A percentile compares a stretch with the other conserved stretches of the same genome.
These are phyloP conservation scores for Pterocles burchelli DNA, from an alignment of 2,113 vertebrate genomes.

Conservation along the genomic window DNA sequence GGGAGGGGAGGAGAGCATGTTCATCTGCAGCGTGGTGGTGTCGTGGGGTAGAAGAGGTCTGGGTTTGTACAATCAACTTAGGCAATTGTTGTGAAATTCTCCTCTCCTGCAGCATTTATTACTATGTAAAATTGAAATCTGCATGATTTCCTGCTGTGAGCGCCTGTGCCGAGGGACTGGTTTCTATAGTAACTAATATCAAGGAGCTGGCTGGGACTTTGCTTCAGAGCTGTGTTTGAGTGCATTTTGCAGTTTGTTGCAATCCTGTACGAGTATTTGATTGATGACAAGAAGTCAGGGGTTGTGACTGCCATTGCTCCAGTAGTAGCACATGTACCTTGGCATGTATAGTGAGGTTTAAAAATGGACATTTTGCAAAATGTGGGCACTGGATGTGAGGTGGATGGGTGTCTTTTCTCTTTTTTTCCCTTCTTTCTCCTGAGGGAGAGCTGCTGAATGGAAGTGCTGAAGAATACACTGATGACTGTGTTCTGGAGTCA, in stretches of 20 bases:
- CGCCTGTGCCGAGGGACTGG: constrained; percentile 49
- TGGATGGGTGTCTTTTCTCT: too few relatives aligned
- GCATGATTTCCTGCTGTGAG: constrained; percentile 70
- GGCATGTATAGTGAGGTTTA: fast-evolving
- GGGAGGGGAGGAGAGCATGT: background rate
- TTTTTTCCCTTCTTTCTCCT: too few relatives aligned
- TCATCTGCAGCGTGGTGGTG: background rate
- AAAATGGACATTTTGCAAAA: background rate
- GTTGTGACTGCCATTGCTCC: background rate
- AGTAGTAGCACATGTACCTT: background rate
- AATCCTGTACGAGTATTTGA: background rate
- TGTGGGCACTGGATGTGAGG: background rate
- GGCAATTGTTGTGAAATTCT: constrained; percentile 40
- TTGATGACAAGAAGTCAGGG: background rate
- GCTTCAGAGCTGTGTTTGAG: constrained; percentile 18
- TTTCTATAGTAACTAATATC: constrained; percentile 74
- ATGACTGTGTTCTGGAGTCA: background rate
- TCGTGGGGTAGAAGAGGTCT: background rate
- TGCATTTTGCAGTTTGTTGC: background rate
- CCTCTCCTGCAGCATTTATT: constrained; percentile 50
- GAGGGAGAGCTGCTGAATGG: background rate
- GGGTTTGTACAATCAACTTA: background rate
- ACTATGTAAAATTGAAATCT: constrained; percentile 72
- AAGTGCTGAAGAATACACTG: background rate
- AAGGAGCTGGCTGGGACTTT: constrained; percentile 40